Evolutionary conservation across 2,113 vertebrate species (phyloP).

Genomic region (Carollia perspicillata): DNA sequence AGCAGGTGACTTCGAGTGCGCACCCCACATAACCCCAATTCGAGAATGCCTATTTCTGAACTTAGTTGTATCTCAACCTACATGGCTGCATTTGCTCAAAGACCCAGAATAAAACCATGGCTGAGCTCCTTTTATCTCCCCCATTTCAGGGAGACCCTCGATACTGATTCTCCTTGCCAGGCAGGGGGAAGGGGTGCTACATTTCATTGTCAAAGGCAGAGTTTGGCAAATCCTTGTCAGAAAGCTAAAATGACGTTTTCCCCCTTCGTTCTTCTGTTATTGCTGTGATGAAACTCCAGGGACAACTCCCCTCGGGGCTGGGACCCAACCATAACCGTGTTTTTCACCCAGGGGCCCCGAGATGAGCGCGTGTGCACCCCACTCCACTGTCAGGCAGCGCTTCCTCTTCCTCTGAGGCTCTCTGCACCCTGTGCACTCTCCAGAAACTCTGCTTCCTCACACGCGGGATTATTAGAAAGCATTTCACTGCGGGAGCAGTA

Average conservation of each 20-base stretch:
- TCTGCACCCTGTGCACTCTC: background rate
- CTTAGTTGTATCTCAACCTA: background rate
- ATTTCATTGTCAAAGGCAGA: background rate
- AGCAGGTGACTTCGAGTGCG: background rate
- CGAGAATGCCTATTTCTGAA: background rate
- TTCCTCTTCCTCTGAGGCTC: background rate
- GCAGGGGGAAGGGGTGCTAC: background rate
- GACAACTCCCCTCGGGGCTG: background rate
- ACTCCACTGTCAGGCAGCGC: background rate
- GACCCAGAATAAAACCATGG: background rate
- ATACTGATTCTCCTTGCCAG: background rate
- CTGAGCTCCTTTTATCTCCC: background rate
- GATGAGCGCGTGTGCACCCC: background rate
- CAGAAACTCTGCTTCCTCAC: background rate
- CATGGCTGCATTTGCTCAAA: background rate
- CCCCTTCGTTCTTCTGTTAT: background rate
- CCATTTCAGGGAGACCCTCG: background rate
- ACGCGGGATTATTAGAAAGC: background rate
- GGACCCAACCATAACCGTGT: background rate
- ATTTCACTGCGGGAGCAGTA: background rate
- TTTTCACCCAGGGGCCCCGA: background rate
- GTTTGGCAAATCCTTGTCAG: background rate
- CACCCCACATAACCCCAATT: background rate
- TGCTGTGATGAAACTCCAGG: background rate
- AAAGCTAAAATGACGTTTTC: background rate